Evolutionary conservation across 2,888 invertebrate species (phyloP).

Genomic region (Myathropa florea): DNA sequence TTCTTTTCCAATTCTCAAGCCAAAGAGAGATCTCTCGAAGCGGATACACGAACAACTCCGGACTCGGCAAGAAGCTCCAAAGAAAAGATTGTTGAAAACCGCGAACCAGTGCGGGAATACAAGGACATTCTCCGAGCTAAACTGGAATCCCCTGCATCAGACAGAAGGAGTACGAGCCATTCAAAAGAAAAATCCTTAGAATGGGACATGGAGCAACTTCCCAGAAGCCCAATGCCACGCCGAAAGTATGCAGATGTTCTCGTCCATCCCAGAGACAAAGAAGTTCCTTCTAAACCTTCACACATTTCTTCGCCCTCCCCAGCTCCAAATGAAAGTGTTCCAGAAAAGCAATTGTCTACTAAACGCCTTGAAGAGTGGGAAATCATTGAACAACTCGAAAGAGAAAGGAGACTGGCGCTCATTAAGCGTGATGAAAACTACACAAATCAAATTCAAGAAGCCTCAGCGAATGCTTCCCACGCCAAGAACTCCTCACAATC

Average conservation of each 20-base stretch:
- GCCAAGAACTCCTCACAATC: neutral
- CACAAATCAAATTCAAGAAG: conserved; percentile 47
- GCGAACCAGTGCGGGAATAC: conserved; percentile 28
- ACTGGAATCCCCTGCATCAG: conserved; percentile 43
- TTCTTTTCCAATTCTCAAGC: conserved; percentile 23
- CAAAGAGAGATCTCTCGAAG: conserved; percentile 74
- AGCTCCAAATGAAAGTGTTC: neutral
- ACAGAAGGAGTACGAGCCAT: conserved; percentile 10
- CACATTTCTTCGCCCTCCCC: neutral
- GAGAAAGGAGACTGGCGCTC: conserved; percentile 77
- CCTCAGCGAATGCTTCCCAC: neutral
- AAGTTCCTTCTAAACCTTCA: conserved; percentile 10
- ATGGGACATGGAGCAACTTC: conserved; percentile 77
- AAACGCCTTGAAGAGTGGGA: conserved; percentile 72
- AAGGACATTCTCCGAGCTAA: conserved; percentile 40
- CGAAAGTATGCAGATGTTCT: conserved; percentile 29
- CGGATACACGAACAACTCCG: conserved; percentile 75
- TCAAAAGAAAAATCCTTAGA: conserved; percentile 71
- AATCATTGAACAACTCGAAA: conserved; percentile 77
- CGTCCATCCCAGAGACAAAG: conserved; percentile 18
- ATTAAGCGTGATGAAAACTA: conserved; percentile 78
- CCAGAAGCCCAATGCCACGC: conserved; percentile 76
- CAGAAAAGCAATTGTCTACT: conserved; percentile 20
- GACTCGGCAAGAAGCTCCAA: conserved; percentile 34
- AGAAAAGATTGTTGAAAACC: conserved; percentile 9